Conservation (phyloP, 2,797 vertebrate genomes). For the Iguana delicatissima region DNA sequence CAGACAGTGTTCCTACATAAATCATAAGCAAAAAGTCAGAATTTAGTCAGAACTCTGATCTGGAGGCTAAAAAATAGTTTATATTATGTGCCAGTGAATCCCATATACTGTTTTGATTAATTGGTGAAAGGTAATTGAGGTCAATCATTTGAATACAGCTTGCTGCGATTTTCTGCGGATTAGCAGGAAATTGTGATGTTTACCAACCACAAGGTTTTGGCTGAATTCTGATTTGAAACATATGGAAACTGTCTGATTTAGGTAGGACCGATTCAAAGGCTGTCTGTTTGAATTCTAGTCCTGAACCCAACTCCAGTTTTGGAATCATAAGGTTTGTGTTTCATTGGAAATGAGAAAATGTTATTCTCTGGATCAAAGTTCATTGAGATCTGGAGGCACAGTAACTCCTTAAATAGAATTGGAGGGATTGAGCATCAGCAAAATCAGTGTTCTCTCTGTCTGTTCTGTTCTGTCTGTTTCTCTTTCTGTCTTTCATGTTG, state of each 20-base stretch:
- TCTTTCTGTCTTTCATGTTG: too few relatives aligned
- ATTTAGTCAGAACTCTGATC: background rate
- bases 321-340: background rate
- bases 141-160: background rate
- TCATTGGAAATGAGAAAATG: background rate
- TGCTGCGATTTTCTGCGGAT: background rate
- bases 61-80: background rate
- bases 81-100: constrained; percentile 2
- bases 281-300: background rate
- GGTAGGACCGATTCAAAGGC: background rate
- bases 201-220: background rate
- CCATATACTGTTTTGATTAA: background rate
- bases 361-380: too few relatives aligned
- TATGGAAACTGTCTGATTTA: background rate
- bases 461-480: too few relatives aligned
- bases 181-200: background rate
- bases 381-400: too few relatives aligned
- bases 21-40: constrained; percentile 16
- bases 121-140: background rate
- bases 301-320: too few relatives aligned
- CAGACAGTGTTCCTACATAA: background rate
- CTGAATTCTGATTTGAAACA: background rate
- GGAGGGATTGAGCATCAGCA: too few relatives aligned
- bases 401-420: too few relatives aligned
- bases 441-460: too few relatives aligned